Evolutionary conservation across 1,140 invertebrate species (phyloP).

Genomic region (Bilobella aurantiaca): DNA sequence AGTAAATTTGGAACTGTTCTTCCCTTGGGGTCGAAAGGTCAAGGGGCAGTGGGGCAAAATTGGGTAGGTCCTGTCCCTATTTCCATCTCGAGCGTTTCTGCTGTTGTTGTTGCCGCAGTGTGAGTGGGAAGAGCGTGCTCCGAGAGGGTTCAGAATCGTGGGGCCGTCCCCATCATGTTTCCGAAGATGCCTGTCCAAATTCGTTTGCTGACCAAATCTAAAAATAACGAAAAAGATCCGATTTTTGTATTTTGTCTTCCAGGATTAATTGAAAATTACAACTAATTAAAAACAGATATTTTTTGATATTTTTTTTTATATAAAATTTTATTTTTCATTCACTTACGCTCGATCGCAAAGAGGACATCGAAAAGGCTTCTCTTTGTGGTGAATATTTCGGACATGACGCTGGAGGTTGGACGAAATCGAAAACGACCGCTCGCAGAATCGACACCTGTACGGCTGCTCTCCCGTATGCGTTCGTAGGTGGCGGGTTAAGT

Average conservation of each 20-base stretch:
- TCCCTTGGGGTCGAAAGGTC: conserved; percentile 40
- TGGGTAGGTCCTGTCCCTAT: conserved; percentile 35
- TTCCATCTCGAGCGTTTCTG: conserved; percentile 36
- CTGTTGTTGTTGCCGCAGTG: conserved; percentile 22
- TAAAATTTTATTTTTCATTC: conserved; percentile 48
- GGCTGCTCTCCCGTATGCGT: conserved; percentile 98
- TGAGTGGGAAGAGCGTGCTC: conserved; percentile 29
- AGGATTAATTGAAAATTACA: no score
- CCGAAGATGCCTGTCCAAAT: conserved; percentile 93
- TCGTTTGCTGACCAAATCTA: conserved; percentile 50
- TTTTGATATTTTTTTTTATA: no score
- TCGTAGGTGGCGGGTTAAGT: conserved; percentile 87
- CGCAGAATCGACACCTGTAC: conserved; percentile 97
- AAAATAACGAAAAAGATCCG: background rate
- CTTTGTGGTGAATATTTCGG: conserved; percentile 96
- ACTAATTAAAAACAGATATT: no score
- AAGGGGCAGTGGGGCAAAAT: background rate
- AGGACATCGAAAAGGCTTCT: conserved; percentile 35
- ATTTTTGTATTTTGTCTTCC: background rate
- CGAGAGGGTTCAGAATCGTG: conserved; percentile 55
- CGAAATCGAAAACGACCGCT: conserved; percentile 95
- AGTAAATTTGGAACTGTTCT: conserved; percentile 18
- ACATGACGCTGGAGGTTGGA: conserved; percentile 98
- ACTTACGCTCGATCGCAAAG: conserved; percentile 75
- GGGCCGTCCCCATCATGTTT: conserved; percentile 90